Conservation (phyloP, 2,888 invertebrate species). For the Aporophyla lueneburgensis region DNA sequence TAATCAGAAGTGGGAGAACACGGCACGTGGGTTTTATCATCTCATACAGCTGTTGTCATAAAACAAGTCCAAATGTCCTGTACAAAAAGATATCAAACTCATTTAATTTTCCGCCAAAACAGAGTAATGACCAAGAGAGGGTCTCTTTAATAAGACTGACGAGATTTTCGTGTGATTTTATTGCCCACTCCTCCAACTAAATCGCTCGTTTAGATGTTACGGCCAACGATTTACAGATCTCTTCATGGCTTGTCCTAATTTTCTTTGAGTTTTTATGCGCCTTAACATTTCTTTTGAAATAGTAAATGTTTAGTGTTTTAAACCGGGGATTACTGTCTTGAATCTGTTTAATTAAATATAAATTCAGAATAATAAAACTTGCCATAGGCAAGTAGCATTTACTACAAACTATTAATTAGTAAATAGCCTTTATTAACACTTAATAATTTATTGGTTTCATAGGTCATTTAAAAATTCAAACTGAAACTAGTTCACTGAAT, state of each 20-base stretch:
- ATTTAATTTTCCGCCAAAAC: conserved; percentile 84
- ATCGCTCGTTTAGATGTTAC: conserved; percentile 82
- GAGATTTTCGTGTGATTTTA: conserved; percentile 82
- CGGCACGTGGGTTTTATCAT: conserved; percentile 59
- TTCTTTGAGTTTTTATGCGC: conserved; percentile 74
- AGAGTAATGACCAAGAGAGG: conserved; percentile 78
- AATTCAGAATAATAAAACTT: conserved; percentile 10
- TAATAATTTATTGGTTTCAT: conserved; percentile 26
- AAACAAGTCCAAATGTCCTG: conserved; percentile 68
- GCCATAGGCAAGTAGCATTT: background rate
- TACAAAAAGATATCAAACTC: conserved; percentile 73
- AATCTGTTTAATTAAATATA: conserved; percentile 24
- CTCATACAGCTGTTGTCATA: conserved; percentile 67
- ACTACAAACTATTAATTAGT: background rate
- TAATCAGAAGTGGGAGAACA: conserved; percentile 63
- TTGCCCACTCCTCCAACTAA: conserved; percentile 80
- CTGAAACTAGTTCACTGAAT: conserved; percentile 26
- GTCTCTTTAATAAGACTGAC: conserved; percentile 80
- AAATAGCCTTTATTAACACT: background rate
- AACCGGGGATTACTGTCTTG: conserved; percentile 16
- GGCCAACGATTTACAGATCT: conserved; percentile 81
- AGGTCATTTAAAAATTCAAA: conserved; percentile 20
- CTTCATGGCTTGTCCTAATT: conserved; percentile 78
- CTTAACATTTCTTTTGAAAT: conserved; percentile 46
- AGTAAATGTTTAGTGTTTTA: conserved; percentile 44